These are phyloP conservation scores for Dryas iulia DNA, from an alignment of 1,140 invertebrate species.

Conservation along the genomic window DNA sequence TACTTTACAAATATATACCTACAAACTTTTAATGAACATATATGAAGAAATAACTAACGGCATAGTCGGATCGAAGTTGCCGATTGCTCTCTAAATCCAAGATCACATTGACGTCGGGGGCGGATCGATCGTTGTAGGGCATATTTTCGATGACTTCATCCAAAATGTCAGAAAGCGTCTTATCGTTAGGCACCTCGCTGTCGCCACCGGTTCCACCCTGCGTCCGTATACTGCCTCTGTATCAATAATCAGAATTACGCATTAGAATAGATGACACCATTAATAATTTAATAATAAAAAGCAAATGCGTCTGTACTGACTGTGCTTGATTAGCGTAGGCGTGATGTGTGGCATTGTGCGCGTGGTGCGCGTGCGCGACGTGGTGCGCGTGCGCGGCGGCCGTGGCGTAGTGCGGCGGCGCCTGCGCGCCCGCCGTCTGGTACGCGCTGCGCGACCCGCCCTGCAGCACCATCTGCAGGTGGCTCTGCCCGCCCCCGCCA, in stretches of 20 bases:
- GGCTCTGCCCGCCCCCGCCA: constrained; percentile 43
- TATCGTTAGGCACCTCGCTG: constrained; percentile 81
- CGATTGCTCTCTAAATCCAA: constrained; percentile 46
- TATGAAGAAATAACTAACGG: constrained; percentile 10
- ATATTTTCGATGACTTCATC: constrained; percentile 91
- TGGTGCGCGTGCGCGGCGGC: constrained; percentile 15
- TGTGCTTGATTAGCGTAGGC: constrained; percentile 50
- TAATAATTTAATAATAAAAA: no score
- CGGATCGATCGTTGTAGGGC: constrained; percentile 59
- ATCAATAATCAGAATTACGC: not conserved
- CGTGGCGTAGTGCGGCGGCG: constrained; percentile 50
- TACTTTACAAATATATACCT: no score
- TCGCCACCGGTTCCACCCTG: constrained; percentile 37
- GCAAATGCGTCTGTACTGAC: no score
- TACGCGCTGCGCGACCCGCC: constrained; percentile 49
- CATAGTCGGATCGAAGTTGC: constrained; percentile 32
- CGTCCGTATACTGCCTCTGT: constrained; percentile 9
- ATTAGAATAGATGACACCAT: no score
- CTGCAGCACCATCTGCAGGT: constrained; percentile 74
- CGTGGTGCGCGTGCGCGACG: not conserved
- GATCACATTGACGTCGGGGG: constrained; percentile 54
- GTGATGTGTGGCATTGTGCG: constrained; percentile 41
- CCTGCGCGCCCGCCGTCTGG: constrained; percentile 45
- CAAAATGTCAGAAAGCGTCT: constrained; percentile 88
- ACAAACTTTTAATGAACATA: not conserved